These are phyloP conservation scores for Daubentonia madagascariensis DNA, from an alignment of 2,113 vertebrate species.

Conservation along the genomic window DNA sequence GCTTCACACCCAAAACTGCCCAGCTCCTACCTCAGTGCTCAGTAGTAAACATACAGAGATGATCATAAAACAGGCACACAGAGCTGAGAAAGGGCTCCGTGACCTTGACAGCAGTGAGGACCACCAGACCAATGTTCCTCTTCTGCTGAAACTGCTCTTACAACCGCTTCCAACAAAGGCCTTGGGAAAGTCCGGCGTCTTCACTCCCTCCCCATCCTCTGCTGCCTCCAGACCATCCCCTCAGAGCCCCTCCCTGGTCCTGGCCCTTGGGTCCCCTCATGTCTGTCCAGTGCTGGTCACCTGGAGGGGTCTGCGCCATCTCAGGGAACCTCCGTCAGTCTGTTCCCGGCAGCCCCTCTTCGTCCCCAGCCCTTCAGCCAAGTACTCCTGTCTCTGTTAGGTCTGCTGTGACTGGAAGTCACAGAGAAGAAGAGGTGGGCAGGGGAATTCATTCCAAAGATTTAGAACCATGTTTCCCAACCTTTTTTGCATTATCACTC, in stretches of 20 bases:
- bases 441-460: not conserved
- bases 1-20: rapidly evolving
- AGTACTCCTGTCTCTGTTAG: not conserved
- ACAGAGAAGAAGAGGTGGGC: not conserved
- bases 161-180: rapidly evolving
- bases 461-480: not conserved
- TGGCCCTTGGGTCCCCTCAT: not conserved
- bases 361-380: not conserved
- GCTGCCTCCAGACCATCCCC: too few relatives aligned
- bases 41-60: not conserved
- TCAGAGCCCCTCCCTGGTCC: not conserved
- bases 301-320: not conserved
- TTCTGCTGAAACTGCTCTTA: not conserved
- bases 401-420: not conserved
- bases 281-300: not conserved
- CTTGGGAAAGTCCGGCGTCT: rapidly evolving
- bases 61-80: too few relatives aligned
- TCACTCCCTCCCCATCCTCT: not conserved
- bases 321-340: not conserved
- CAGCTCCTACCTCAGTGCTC: not conserved
- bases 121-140: not conserved
- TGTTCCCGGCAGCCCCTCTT: not conserved
- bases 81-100: not conserved
- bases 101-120: not conserved
- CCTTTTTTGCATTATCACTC: not conserved